Evolutionary conservation across 2,797 vertebrate species (phyloP).

Genomic region (Karalla daura): DNA sequence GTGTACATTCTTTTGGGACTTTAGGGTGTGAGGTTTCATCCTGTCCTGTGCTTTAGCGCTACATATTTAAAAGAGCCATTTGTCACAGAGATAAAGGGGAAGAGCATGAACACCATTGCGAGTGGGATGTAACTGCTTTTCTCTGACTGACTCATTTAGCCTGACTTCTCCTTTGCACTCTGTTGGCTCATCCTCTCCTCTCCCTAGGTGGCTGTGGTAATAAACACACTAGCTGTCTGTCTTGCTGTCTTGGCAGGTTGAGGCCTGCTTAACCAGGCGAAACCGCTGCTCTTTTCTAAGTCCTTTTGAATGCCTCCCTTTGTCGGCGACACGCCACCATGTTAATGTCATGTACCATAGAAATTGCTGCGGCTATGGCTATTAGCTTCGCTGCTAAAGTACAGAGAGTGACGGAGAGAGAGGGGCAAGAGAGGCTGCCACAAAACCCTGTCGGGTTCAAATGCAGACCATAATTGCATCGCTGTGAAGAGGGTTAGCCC

Average conservation of each 20-base stretch:
- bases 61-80: slow-evolving; percentile 43
- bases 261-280: slow-evolving; percentile 84
- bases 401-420: slow-evolving; percentile 88
- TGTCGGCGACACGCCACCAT: slow-evolving; percentile 84
- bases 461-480: slow-evolving; percentile 99
- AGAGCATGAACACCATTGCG: slow-evolving; percentile 1
- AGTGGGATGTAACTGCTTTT: slow-evolving; percentile 39
- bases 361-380: slow-evolving; percentile 99
- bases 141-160: slow-evolving; percentile 21
- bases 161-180: slow-evolving; percentile 18
- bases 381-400: slow-evolving; percentile 98
- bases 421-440: slow-evolving; percentile 85
- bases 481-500: slow-evolving; percentile 94
- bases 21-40: slow-evolving; percentile 45
- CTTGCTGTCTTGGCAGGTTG: slow-evolving; percentile 81
- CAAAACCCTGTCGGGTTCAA: slow-evolving; percentile 97
- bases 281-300: slow-evolving; percentile 82
- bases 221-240: slow-evolving; percentile 84
- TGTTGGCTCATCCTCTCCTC: slow-evolving; percentile 35
- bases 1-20: slow-evolving; percentile 56
- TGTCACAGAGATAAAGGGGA: slow-evolving; percentile 19
- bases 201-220: slow-evolving; percentile 79
- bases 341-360: slow-evolving; percentile 99
- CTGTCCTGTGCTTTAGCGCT: slow-evolving; percentile 21
- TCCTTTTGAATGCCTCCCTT: slow-evolving; percentile 84